phyloP scores from a whole-genome alignment of 2,113 vertebrate species.

The Strix aluco region DNA sequence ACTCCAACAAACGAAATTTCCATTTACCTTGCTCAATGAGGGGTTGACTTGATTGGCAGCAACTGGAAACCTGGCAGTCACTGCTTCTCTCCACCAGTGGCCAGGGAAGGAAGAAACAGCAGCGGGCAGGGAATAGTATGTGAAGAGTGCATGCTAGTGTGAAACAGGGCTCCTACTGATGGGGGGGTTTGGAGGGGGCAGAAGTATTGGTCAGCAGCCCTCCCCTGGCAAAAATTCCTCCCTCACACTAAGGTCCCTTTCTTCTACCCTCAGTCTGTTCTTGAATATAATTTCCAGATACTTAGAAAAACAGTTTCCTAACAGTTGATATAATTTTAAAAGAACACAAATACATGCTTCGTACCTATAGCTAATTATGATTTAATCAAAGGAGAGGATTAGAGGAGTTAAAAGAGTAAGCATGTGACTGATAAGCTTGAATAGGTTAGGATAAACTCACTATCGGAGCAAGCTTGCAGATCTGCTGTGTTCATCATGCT shows the following conservation, averaged over 20 bases:
- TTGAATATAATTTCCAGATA: background rate
- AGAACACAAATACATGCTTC: background rate
- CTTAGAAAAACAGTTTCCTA: background rate
- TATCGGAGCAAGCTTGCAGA: background rate
- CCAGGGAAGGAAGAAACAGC: background rate
- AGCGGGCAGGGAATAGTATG: background rate
- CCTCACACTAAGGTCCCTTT: background rate
- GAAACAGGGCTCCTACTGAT: background rate
- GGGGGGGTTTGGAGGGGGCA: fast-evolving
- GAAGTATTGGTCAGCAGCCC: background rate
- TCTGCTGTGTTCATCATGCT: background rate
- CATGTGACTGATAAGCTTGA: background rate
- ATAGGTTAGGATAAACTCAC: background rate
- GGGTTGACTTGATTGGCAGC: background rate
- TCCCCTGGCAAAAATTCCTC: background rate
- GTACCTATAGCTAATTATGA: background rate
- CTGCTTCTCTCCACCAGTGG: background rate
- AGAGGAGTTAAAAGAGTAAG: background rate
- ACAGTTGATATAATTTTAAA: background rate
- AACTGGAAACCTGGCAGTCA: background rate
- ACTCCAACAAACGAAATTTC: background rate
- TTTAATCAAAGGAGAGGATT: background rate
- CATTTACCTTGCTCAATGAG: background rate
- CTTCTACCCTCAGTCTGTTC: background rate
- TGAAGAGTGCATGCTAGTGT: background rate